phyloP scores from a whole-genome alignment of 2,888 invertebrate genomes.

The Polydesmus complanatus region DNA sequence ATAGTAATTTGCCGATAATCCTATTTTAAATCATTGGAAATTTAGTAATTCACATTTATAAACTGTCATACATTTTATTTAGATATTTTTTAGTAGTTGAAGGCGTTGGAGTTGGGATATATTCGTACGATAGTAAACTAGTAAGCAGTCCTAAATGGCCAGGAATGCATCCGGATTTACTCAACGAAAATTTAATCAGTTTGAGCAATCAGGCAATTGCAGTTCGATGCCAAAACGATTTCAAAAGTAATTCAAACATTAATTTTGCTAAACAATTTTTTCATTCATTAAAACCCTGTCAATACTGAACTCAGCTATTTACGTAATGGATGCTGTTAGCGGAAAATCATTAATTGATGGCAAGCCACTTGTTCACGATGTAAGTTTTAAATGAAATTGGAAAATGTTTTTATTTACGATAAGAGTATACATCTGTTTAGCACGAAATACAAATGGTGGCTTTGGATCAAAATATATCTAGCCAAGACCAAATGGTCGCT shows the following conservation, averaged over 20 bases:
- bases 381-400: slow-evolving; percentile 20
- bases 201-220: slow-evolving; percentile 76
- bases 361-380: slow-evolving; percentile 56
- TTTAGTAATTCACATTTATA: neutral
- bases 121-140: slow-evolving; percentile 83
- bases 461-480: slow-evolving; percentile 67
- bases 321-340: slow-evolving; percentile 68
- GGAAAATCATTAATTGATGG: slow-evolving; percentile 59
- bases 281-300: neutral
- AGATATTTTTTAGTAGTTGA: slow-evolving; percentile 85
- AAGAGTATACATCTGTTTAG: slow-evolving; percentile 22
- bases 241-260: slow-evolving; percentile 46
- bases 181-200: slow-evolving; percentile 60
- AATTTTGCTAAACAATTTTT: slow-evolving; percentile 1
- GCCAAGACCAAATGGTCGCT: slow-evolving; percentile 66
- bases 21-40: neutral
- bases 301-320: slow-evolving; percentile 45
- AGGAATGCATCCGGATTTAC: slow-evolving; percentile 64
- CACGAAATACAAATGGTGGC: slow-evolving; percentile 60
- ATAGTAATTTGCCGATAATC: neutral
- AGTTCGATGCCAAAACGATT: slow-evolving; percentile 68
- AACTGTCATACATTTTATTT: slow-evolving; percentile 24
- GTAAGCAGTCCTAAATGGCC: slow-evolving; percentile 72
- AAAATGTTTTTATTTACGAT: neutral
- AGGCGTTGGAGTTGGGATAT: slow-evolving; percentile 64